Conservation (phyloP, 2,113 vertebrate genomes). For the Chinchilla lanigera region DNA sequence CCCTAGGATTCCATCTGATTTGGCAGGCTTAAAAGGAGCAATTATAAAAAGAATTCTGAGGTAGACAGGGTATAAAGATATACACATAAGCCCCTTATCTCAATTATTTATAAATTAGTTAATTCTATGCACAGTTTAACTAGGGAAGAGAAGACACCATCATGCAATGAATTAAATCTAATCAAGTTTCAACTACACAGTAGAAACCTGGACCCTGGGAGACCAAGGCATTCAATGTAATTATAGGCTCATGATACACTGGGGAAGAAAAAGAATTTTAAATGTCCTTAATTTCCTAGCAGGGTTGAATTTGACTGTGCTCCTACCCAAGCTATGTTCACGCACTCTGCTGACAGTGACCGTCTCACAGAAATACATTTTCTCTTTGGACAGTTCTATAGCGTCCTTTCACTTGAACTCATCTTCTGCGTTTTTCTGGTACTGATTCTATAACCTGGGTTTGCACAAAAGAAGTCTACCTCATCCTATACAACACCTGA, state of each 20-base stretch:
- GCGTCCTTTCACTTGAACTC: background rate
- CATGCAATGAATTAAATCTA: background rate
- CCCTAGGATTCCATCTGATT: background rate
- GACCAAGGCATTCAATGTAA: background rate
- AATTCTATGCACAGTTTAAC: background rate
- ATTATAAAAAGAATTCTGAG: background rate
- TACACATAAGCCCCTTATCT: background rate
- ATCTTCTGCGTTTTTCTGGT: background rate
- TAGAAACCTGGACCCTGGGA: background rate
- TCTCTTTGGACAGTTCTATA: background rate
- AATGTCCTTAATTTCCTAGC: background rate
- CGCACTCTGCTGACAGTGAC: background rate
- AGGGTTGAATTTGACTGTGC: background rate
- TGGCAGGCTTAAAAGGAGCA: background rate
- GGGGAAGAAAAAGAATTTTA: background rate
- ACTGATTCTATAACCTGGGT: background rate
- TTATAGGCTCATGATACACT: background rate
- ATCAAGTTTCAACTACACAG: background rate
- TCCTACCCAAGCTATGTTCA: background rate
- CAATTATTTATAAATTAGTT: background rate
- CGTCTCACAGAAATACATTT: background rate
- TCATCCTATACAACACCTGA: background rate
- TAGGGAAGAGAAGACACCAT: background rate
- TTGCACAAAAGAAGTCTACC: background rate
- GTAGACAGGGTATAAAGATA: background rate